Conservation (phyloP, 2,888 invertebrate species). For the Aethes cnicana region DNA sequence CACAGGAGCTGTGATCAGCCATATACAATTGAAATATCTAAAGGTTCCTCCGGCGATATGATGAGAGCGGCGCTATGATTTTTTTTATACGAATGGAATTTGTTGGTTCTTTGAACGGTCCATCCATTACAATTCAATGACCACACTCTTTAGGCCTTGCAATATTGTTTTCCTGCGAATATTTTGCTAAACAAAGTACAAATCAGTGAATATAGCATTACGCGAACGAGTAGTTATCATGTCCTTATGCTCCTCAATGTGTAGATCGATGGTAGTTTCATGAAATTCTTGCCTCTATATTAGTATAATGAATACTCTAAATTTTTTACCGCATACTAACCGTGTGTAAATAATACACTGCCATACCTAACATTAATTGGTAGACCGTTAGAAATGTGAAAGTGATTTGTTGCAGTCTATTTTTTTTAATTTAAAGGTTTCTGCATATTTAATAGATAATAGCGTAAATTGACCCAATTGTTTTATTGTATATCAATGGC, state of each 20-base stretch:
- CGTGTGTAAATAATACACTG: conserved; percentile 50
- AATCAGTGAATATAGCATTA: conserved; percentile 21
- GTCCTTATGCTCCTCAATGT: conserved; percentile 19
- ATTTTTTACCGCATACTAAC: conserved; percentile 42
- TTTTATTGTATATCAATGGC: too few species aligned
- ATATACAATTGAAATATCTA: too few species aligned
- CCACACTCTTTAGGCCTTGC: background rate
- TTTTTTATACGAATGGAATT: too few species aligned
- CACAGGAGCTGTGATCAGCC: background rate
- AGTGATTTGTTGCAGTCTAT: background rate
- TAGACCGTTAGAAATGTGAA: background rate
- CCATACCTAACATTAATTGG: conserved; percentile 38
- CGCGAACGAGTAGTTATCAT: conserved; percentile 18
- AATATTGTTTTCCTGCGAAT: conserved; percentile 13
- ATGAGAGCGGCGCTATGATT: too few species aligned
- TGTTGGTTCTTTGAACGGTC: background rate
- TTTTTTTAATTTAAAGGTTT: too few species aligned
- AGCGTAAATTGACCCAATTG: too few species aligned
- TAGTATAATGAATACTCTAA: conserved; percentile 51
- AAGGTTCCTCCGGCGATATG: too few species aligned
- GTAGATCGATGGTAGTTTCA: conserved; percentile 18
- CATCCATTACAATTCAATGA: conserved; percentile 20
- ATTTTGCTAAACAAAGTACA: conserved; percentile 63
- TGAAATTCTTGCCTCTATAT: conserved; percentile 54
- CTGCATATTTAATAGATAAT: too few species aligned